Percentiles rank a stretch among this genome's conserved stretches.
Evolutionary conservation across 2,113 vertebrate species (phyloP).

Genomic region (Porphyrio hochstetteri): DNA sequence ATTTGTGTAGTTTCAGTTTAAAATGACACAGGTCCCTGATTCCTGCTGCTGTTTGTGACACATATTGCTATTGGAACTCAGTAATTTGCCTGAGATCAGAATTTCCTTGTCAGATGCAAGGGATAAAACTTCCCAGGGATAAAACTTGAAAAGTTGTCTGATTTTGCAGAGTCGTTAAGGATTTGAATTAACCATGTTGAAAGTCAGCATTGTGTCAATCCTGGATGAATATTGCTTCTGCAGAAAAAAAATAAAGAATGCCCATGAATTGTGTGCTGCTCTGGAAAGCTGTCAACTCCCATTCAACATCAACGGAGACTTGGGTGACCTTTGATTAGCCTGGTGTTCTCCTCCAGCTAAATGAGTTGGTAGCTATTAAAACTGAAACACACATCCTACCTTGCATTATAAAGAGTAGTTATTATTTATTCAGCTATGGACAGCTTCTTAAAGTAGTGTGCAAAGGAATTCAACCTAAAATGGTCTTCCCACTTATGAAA

Average conservation of each 20-base stretch:
- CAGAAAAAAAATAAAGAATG: not conserved
- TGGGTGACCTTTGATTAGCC: conserved; percentile 54
- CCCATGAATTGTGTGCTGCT: not conserved
- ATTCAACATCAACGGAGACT: conserved; percentile 53
- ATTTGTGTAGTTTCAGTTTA: not conserved
- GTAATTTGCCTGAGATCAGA: not conserved
- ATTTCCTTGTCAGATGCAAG: not conserved
- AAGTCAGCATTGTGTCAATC: conserved; percentile 43
- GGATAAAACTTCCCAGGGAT: not conserved
- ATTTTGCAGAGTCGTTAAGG: conserved; percentile 28
- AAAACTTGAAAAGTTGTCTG: not conserved
- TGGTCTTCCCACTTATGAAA: not conserved
- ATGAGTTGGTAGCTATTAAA: conserved; percentile 60
- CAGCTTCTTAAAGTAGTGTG: not conserved
- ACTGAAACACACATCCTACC: conserved; percentile 16
- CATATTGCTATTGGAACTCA: not conserved
- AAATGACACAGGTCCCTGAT: not conserved
- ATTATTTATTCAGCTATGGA: conserved; percentile 35
- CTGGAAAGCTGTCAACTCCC: conserved; percentile 48
- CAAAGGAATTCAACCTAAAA: not conserved
- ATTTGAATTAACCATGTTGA: conserved; percentile 28
- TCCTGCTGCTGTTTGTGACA: not conserved
- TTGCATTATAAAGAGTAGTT: conserved; percentile 30
- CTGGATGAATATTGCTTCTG: not conserved
- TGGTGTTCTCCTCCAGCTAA: conserved; percentile 53